Evolutionary conservation across 2,888 invertebrate genomes (phyloP), one percentile per base, ranked within the genome.

Genomic region (Apotomis turbidana): DNA sequence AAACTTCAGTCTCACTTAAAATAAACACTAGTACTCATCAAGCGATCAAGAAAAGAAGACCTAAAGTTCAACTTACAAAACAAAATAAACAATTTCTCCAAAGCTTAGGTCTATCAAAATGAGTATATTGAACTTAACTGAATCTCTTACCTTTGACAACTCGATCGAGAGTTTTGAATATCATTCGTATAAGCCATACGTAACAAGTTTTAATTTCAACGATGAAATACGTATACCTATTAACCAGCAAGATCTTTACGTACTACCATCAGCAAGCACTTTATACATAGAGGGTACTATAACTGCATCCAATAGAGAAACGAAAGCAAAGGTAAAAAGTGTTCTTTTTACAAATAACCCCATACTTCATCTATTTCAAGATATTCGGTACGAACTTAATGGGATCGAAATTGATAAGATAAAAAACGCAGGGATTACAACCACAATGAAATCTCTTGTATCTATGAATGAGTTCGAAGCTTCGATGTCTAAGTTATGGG

Each of bases 341-440:
- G 49, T 61, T 49, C 61, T 49, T 49, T 15, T 61, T 46, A 61
- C 61, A 9, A 61, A 61, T 49, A 61, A 61, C 46, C 61, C 61
- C 13, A 49, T 61, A 10, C 46, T 49, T 27, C 49, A 49, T 46
- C 8, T 60, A 13, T 60, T 60, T 60, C 60, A 60, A 60, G 60
- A 46, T 44, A 60, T 60, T 60, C 60, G 60, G 15, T 60, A 60
- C 13, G 60, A 60, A 15, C 46, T 60, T 5, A 44, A 59, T 59
- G 59, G 59, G 44, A 41, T 59, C 12, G 59, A 59, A 41, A 59
- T 59, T 12, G 59, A 59, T 41, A 59, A 59, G 44, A 41, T 59
- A 8, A 59, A 59, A 59, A 59, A 59, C 36, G 59, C 38, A 4
- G 60, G 46, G 4, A 10, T 60, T 13, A 60, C 44, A 8, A 44